These are phyloP conservation scores for Glaucomys volans DNA, from an alignment of 2,113 vertebrate genomes.

Conservation along the genomic window DNA sequence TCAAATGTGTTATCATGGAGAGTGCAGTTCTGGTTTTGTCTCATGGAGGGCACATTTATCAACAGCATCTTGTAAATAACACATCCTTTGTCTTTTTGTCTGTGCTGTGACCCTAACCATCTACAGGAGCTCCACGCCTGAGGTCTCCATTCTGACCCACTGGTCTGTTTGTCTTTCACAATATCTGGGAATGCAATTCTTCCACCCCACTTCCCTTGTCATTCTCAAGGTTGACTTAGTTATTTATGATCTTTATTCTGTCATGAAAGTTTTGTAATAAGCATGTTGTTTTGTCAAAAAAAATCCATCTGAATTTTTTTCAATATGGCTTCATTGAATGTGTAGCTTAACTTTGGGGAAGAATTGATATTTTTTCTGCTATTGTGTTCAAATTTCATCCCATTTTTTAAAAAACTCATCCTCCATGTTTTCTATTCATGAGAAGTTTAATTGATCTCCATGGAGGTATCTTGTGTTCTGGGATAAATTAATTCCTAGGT, in stretches of 20 bases:
- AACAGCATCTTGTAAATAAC: background rate
- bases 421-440: background rate
- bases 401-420: background rate
- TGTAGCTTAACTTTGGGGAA: background rate
- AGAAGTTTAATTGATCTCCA: background rate
- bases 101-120: background rate
- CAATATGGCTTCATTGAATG: background rate
- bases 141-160: background rate
- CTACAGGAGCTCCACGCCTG: background rate
- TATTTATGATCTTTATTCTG: background rate
- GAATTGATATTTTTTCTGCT: background rate
- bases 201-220: background rate
- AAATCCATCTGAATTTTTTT: background rate
- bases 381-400: background rate
- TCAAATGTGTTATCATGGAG: background rate
- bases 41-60: background rate
- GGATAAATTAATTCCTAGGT: background rate
- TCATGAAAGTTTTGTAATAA: background rate
- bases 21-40: background rate
- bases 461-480: background rate
- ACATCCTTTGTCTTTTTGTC: background rate
- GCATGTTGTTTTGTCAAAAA: slow-evolving; percentile 3
- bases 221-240: background rate
- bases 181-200: background rate
- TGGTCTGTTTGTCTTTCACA: background rate